Evolutionary conservation across 2,797 vertebrate species (phyloP).

Genomic region (Alectoris magna): DNA sequence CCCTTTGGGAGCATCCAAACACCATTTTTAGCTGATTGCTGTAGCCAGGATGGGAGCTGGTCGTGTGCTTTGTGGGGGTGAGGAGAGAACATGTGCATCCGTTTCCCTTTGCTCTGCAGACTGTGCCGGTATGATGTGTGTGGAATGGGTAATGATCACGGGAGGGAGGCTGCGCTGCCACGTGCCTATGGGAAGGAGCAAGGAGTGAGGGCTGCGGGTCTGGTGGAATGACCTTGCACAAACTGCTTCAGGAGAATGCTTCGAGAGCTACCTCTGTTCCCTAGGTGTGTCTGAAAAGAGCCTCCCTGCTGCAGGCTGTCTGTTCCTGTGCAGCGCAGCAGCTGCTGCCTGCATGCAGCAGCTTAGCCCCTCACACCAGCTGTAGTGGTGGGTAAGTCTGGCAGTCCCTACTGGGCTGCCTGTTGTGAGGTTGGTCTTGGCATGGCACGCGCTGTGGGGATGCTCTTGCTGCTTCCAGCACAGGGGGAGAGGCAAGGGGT

Average conservation of each 20-base stretch:
- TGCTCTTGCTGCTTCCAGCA: neutral
- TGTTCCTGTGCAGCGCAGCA: neutral
- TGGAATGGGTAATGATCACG: neutral
- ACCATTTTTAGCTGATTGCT: neutral
- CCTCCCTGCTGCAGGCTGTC: neutral
- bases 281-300: neutral
- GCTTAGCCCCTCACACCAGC: neutral
- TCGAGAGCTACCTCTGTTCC: neutral
- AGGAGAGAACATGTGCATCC: neutral
- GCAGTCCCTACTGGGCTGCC: neutral
- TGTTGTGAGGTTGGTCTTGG: neutral
- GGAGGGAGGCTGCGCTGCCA: neutral
- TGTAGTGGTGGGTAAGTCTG: neutral
- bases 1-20: rapidly evolving
- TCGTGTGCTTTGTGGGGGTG: neutral
- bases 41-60: neutral
- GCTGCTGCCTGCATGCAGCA: neutral
- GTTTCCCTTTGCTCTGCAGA: neutral
- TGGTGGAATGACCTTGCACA: neutral
- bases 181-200: neutral
- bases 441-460: neutral
- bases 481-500: rapidly evolving
- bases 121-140: neutral
- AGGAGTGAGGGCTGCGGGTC: neutral
- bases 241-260: neutral